Evolutionary conservation across 2,797 vertebrate genomes (phyloP).

Genomic region (Rachycentron canadum): DNA sequence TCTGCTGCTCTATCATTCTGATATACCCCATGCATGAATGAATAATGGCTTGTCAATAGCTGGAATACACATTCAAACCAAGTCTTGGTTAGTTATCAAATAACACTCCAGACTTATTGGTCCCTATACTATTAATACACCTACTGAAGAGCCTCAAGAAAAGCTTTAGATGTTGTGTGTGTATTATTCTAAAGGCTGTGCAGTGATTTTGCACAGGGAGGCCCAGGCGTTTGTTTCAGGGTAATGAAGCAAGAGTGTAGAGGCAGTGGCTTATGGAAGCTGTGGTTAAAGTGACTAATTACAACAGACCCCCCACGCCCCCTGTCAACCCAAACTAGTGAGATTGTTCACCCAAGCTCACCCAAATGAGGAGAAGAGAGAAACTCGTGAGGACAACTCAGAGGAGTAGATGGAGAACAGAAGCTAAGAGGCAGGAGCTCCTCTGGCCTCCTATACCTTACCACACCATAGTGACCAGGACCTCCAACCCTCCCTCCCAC

Average conservation of each 20-base stretch:
- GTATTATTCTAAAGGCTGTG: slow-evolving; percentile 67
- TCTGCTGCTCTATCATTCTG: slow-evolving; percentile 42
- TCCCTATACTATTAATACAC: slow-evolving; percentile 46
- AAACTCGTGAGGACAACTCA: slow-evolving; percentile 37
- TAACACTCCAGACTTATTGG: slow-evolving; percentile 56
- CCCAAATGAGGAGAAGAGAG: slow-evolving; percentile 48
- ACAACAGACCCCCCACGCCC: slow-evolving; percentile 79
- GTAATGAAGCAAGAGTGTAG: slow-evolving; percentile 85
- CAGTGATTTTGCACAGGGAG: slow-evolving; percentile 74
- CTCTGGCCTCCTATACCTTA: slow-evolving; percentile 66
- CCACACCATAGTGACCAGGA: slow-evolving; percentile 72
- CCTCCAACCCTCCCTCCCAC: slow-evolving; percentile 61
- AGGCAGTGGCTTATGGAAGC: slow-evolving; percentile 84
- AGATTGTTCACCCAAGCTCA: slow-evolving; percentile 73
- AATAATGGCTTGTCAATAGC: slow-evolving; percentile 68
- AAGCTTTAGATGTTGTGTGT: slow-evolving; percentile 63
- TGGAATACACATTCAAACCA: slow-evolving; percentile 58
- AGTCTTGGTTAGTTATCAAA: slow-evolving; percentile 66
- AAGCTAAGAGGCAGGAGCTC: slow-evolving; percentile 52
- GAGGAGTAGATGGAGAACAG: slow-evolving; percentile 40
- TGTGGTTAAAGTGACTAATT: slow-evolving; percentile 88
- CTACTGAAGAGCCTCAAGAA: slow-evolving; percentile 43
- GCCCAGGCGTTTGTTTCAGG: slow-evolving; percentile 83
- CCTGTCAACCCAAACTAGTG: slow-evolving; percentile 74
- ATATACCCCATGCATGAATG: slow-evolving; percentile 59